A percentile compares a stretch with the other conserved stretches of the same genome.
Conservation (phyloP, 2,797 vertebrate genomes). For the Cryptoprocta ferox region DNA sequence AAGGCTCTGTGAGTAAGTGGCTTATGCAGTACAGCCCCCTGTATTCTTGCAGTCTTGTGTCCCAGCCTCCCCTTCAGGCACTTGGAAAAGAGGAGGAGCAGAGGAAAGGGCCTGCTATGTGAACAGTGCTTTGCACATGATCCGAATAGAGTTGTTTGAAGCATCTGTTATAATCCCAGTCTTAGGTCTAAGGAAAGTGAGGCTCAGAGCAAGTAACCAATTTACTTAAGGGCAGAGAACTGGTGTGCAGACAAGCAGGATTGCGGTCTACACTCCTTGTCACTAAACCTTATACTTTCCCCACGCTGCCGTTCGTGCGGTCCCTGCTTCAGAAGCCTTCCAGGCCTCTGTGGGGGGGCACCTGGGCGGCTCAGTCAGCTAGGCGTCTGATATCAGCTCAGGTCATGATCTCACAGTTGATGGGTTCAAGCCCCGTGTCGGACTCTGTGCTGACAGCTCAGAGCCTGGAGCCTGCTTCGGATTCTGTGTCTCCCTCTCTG, state of each 20-base stretch:
- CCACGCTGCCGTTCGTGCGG: background rate
- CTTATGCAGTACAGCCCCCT: background rate
- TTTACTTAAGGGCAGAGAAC: background rate
- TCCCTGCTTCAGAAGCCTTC: background rate
- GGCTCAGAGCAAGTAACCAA: background rate
- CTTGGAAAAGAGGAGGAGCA: background rate
- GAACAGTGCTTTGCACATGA: background rate
- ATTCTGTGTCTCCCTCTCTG: too few species aligned
- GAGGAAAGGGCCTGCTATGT: background rate
- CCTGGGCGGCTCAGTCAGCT: too few species aligned
- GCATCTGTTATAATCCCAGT: background rate
- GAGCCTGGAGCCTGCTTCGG: too few species aligned
- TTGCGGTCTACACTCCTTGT: background rate
- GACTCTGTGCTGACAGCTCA: too few species aligned
- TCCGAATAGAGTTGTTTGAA: background rate
- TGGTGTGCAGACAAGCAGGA: background rate
- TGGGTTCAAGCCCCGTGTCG: too few species aligned
- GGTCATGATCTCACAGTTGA: too few species aligned
- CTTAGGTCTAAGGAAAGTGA: background rate
- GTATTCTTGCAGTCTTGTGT: background rate
- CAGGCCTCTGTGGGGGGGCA: background rate
- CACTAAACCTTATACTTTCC: background rate
- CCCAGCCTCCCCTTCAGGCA: background rate
- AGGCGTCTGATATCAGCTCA: too few species aligned
- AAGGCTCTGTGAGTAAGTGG: background rate